These are phyloP conservation scores for Leuciscus waleckii DNA, from an alignment of 2,797 vertebrate genomes.

Conservation along the genomic window DNA sequence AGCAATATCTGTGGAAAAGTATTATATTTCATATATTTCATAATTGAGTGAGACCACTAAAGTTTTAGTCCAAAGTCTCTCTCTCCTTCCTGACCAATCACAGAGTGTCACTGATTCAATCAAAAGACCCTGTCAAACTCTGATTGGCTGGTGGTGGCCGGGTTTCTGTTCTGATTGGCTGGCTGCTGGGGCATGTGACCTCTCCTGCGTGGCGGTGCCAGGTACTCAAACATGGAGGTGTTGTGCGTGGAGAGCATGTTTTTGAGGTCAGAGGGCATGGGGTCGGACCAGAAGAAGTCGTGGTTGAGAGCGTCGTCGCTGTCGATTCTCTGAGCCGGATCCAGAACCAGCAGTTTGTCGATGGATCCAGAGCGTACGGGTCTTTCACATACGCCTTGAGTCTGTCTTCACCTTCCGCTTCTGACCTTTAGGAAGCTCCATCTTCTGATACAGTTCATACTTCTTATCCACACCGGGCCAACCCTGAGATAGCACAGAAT, in stretches of 20 bases:
- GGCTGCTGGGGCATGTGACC: constrained; percentile 96
- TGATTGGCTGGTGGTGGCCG: constrained; percentile 91
- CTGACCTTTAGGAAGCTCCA: constrained; percentile 96
- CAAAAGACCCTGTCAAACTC: constrained; percentile 94
- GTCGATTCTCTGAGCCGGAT: constrained; percentile 90
- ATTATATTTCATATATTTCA: too few species aligned
- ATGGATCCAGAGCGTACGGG: constrained; percentile 92
- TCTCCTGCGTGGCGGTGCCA: constrained; percentile 90
- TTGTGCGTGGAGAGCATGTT: constrained; percentile 98
- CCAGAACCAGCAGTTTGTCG: constrained; percentile 93
- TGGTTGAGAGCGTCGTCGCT: constrained; percentile 96
- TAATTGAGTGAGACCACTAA: too few species aligned
- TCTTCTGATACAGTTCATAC: constrained; percentile 95
- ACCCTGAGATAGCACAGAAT: constrained; percentile 74
- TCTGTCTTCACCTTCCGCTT: constrained; percentile 98
- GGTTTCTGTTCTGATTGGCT: constrained; percentile 93
- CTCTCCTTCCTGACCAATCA: background rate
- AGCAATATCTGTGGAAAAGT: too few species aligned
- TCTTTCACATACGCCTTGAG: constrained; percentile 98
- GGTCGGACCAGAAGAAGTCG: constrained; percentile 99
- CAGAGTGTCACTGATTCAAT: constrained; percentile 45
- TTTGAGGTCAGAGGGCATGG: constrained; percentile 98
- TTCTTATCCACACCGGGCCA: constrained; percentile 95
- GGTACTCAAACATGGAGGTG: constrained; percentile 98
- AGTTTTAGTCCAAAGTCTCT: too few species aligned